Percentiles rank a stretch among this genome's conserved stretches.
These are phyloP conservation scores for Tridacna gigas DNA, from an alignment of 2,888 invertebrate species.

Conservation along the genomic window DNA sequence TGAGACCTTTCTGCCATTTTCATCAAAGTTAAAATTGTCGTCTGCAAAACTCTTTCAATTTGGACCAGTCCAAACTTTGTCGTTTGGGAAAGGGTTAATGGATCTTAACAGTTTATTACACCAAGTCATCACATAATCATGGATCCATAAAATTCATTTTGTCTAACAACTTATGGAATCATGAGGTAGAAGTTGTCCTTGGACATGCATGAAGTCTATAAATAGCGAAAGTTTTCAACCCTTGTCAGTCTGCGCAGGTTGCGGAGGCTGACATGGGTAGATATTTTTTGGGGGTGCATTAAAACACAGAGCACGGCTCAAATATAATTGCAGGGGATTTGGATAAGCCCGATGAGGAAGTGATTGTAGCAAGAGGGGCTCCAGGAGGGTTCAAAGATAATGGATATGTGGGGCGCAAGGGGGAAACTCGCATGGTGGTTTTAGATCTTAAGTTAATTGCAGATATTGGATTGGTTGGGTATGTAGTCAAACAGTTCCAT, in stretches of 20 bases:
- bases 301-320: not conserved
- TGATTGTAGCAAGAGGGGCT: constrained; percentile 86
- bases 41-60: not conserved
- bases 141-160: too few species aligned
- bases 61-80: not conserved
- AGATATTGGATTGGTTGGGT: constrained; percentile 95
- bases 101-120: too few species aligned
- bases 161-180: too few species aligned
- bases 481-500: constrained; percentile 20
- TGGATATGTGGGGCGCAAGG: constrained; percentile 91
- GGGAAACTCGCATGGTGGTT: constrained; percentile 89
- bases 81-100: not conserved
- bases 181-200: too few species aligned
- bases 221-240: too few species aligned
- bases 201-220: too few species aligned
- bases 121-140: too few species aligned
- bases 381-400: constrained; percentile 92
- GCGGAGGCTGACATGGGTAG: too few species aligned
- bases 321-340: constrained; percentile 75
- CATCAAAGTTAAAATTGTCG: too few species aligned
- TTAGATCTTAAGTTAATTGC: constrained; percentile 97
- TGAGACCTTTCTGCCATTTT: too few species aligned
- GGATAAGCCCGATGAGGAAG: constrained; percentile 76
- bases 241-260: too few species aligned
- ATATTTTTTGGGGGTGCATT: too few species aligned